These are phyloP conservation scores for Hirundichthys speculiger DNA, from an alignment of 2,113 vertebrate genomes.

Conservation along the genomic window DNA sequence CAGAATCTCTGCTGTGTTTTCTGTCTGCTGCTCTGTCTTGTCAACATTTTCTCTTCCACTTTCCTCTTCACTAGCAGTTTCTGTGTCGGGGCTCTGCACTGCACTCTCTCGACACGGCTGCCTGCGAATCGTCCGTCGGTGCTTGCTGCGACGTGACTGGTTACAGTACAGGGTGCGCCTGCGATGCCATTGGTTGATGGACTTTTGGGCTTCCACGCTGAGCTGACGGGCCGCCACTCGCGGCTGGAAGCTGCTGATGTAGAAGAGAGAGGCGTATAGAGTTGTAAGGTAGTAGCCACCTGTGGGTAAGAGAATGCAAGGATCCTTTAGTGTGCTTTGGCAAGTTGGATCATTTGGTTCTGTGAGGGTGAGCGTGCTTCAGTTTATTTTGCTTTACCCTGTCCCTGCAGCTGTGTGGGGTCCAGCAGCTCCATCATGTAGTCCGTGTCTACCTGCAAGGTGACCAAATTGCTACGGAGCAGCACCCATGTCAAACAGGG, in stretches of 20 bases:
- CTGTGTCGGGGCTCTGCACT: neutral
- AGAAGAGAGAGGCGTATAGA: constrained; percentile 88
- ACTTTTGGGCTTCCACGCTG: constrained; percentile 85
- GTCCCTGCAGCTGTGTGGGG: constrained; percentile 86
- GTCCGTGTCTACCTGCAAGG: constrained; percentile 87
- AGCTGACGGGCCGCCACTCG: constrained; percentile 79
- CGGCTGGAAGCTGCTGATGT: constrained; percentile 87
- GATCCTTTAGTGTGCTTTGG: no score
- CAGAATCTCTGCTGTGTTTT: constrained; percentile 24
- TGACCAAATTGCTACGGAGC: constrained; percentile 82
- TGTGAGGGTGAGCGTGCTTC: neutral
- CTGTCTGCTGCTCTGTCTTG: constrained; percentile 7
- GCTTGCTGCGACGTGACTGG: constrained; percentile 60
- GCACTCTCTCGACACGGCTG: neutral
- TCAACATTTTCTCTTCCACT: neutral
- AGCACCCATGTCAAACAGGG: constrained; percentile 89
- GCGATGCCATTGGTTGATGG: constrained; percentile 88
- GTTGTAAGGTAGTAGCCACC: constrained; percentile 93
- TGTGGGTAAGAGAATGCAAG: constrained; percentile 41
- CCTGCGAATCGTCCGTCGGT: constrained; percentile 69
- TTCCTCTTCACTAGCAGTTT: constrained; percentile 6
- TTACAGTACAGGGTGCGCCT: constrained; percentile 84
- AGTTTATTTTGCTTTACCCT: constrained; percentile 75
- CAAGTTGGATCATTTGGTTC: constrained; percentile 1
- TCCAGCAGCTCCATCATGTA: constrained; percentile 94